Percentiles rank a stretch among this genome's conserved stretches.
phyloP scores from a whole-genome alignment of 2,113 vertebrate species.

The Trematocara macrostoma region DNA sequence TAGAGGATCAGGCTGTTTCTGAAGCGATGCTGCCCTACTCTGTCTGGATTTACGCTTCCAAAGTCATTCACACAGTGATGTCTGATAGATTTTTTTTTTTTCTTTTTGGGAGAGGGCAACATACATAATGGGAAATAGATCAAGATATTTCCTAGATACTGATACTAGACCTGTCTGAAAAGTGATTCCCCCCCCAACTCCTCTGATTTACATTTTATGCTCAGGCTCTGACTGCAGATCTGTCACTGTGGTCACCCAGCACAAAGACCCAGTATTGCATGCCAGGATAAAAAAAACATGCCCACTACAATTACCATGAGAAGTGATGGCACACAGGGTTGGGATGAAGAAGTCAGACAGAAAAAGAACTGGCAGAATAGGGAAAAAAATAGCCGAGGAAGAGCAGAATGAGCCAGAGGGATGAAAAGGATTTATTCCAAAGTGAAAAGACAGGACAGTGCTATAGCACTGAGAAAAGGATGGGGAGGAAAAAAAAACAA shows the following conservation, averaged over 20 bases:
- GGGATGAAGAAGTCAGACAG: constrained; percentile 35
- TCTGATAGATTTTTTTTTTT: neutral
- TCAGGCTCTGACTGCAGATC: constrained; percentile 4
- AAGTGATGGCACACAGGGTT: constrained; percentile 10
- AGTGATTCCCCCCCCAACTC: neutral
- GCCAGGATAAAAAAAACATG: constrained; percentile 27
- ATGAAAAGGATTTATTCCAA: constrained; percentile 62
- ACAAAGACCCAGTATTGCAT: constrained; percentile 27
- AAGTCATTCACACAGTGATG: constrained; percentile 1
- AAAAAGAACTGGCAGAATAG: constrained; percentile 19
- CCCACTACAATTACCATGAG: constrained; percentile 42
- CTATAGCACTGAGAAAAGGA: neutral
- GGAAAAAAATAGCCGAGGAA: neutral
- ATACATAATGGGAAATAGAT: constrained; percentile 15
- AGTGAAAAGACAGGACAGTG: constrained; percentile 57
- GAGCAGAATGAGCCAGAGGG: constrained; percentile 51
- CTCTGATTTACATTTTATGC: constrained; percentile 20
- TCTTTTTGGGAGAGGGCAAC: neutral
- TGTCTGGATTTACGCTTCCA: neutral
- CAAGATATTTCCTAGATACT: constrained; percentile 9
- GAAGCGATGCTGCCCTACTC: neutral
- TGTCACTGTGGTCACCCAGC: constrained; percentile 8
- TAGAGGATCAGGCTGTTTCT: neutral
- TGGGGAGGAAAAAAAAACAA: neutral
- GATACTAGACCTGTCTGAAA: constrained; percentile 15